Evolutionary conservation across 1,140 invertebrate genomes (phyloP), one percentile per base, ranked within the genome.

Genomic region (Antheraea mylitta): DNA sequence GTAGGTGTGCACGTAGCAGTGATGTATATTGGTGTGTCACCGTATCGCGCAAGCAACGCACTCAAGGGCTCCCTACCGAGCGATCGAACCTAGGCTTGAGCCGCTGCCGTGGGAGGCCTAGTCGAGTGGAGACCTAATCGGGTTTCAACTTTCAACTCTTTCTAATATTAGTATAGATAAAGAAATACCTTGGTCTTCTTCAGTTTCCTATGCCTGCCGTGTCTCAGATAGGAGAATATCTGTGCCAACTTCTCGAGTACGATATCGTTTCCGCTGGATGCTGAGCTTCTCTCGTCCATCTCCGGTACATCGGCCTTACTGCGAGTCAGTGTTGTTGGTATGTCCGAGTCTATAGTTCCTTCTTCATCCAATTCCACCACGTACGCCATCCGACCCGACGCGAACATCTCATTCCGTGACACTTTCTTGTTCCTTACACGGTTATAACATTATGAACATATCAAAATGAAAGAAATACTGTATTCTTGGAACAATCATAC

Each of bases 241-340:
- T 99, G 98, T 0, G 98, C 98, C 8, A 99, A 87, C 90, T 99
- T 99, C 85, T 99, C 99, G 65, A 99, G 98, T 0, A 99, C 98
- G 36, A 97, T 98, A 78, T 99, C 98, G 86, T 99, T 99, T 16
- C 98, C 99, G 7, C 97, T 98, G 0, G 97, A 97, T 0, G 97
- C 96, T 94, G 78, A 96, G 89, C 94, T 98, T 18, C 92, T 75
- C 48, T 92, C 87, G 1, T 87, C 87, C 7, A 80, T 92, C 65
- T 95, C 96, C 0, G 98, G 97, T 61, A 98, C 97, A 84, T 99
- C 99, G 7, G 97, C 97, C 87, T 99, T 98, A 78, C 98, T 99
- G 58, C 99, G 93, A 59, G 99, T 97, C 10, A 99, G 84, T 0
- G 99, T 99, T 0, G 98, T 99, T 0, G 99, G 99, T 69, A 99